Base-by-base conservation (phyloP, 2,113 vertebrate species). In the Chrysemys picta region DNA sequence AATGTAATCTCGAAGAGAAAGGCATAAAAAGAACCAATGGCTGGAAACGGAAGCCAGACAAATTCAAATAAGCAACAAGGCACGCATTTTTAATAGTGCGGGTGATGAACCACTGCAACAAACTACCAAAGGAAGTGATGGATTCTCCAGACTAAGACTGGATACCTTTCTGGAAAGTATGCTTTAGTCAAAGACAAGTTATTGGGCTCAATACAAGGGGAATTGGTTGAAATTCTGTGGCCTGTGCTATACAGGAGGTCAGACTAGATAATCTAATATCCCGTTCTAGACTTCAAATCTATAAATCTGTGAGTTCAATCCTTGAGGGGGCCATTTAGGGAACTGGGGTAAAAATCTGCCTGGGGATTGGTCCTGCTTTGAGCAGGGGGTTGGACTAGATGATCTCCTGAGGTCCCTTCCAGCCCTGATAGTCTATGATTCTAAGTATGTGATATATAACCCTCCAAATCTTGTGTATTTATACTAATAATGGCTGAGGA, bases 161-260 rank as follows among this genome's bases (percentile, higher is more conserved):
- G 80, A 85, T 47, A 8, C 0, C 9, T 81, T 90, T 87, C 59
- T 93, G 50, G 82, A 59, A 86, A 92, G 69, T 2, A 5, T 21
- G 0, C 2, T 84, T 10, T 65, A 52, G 47, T 49, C 8, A 82
- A 84, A 84, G 3, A 29, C 6, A 24, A 42, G 4, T 1, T 84
- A 16, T 17, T 2, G 62, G 12, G 5, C 3, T 87, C 22, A 80
- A 4, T 6, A 5, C 1, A 50, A 2, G 17, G 89, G 25, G 24
- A 6, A 88, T 69, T 65, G 10, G 5, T 6, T 24, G 11, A 82
- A 72, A 57, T 85, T 69, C 3, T 56, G 3, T 87, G 13, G 8
- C 16, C 72, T 11, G 2, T 80, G 3, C 1, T 89, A 27, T 3
- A 6, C 0, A 29, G 62, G 53, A 57, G 1, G 5, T 84, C 50